Percentiles rank a stretch among this genome's conserved stretches.
phyloP scores from a whole-genome alignment of 2,113 vertebrate genomes.

The Syrmaticus mikado region DNA sequence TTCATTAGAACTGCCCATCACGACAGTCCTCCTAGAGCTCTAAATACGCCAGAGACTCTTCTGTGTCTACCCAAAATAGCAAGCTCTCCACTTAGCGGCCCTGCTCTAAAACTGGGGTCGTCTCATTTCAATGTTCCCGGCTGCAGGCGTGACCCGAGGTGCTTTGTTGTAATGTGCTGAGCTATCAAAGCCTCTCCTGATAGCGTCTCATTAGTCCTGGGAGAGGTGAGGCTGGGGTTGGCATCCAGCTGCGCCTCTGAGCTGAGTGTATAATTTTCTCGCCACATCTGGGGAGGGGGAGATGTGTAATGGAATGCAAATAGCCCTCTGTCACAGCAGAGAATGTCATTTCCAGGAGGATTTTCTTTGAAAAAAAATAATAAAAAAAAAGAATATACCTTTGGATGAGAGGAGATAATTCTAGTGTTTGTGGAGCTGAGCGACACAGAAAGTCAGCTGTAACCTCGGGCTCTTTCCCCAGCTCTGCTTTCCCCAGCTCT shows the following conservation, averaged over 20 bases:
- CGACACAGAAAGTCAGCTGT: rapidly evolving
- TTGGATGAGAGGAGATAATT: not conserved
- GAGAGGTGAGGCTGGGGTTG: not conserved
- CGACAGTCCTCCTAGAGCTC: not conserved
- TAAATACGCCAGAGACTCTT: not conserved
- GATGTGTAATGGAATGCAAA: not conserved
- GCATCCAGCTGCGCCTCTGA: not conserved
- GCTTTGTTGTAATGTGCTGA: not conserved
- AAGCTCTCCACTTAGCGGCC: not conserved
- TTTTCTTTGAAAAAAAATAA: not conserved
- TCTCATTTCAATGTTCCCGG: not conserved
- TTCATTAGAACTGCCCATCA: constrained; percentile 38
- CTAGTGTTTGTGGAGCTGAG: not conserved
- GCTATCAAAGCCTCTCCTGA: constrained; percentile 12
- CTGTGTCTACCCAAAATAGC: constrained; percentile 7
- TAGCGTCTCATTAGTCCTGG: not conserved
- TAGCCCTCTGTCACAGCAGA: not conserved
- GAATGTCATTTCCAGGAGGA: not conserved
- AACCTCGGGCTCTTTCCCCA: not conserved
- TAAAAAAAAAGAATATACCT: not conserved
- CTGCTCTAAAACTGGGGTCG: rapidly evolving
- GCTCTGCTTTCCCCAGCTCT: not conserved
- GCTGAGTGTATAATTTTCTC: not conserved
- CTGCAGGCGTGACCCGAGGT: not conserved
- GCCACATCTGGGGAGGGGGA: constrained; percentile 25